Conservation (phyloP, 2,797 vertebrate species). For the Perodicticus potto region DNA sequence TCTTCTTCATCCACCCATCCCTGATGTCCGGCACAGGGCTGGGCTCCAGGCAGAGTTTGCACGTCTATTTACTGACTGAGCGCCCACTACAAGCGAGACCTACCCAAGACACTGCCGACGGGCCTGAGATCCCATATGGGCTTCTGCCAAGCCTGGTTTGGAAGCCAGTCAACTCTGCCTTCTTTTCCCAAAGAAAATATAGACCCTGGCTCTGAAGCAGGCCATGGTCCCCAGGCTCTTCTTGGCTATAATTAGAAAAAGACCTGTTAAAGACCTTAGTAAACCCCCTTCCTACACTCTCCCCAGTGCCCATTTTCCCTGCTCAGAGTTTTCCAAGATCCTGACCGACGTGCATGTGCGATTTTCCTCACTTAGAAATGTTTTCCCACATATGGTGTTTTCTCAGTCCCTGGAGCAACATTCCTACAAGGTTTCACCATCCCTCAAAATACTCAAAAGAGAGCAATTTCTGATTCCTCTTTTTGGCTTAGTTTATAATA, state of each 20-base stretch:
- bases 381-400: slow-evolving; percentile 83
- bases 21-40: neutral
- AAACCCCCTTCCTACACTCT: slow-evolving; percentile 74
- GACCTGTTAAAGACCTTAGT: slow-evolving; percentile 83
- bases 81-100: neutral
- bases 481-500: slow-evolving; percentile 67
- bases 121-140: neutral
- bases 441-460: slow-evolving; percentile 82
- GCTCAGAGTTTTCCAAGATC: slow-evolving; percentile 69
- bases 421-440: slow-evolving; percentile 83
- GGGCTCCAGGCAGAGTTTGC: neutral
- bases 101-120: neutral
- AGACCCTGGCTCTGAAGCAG: slow-evolving; percentile 73
- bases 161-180: slow-evolving; percentile 77
- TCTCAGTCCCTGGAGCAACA: slow-evolving; percentile 76
- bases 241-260: slow-evolving; percentile 84
- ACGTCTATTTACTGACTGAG: neutral
- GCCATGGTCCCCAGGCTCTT: slow-evolving; percentile 76
- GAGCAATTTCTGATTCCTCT: slow-evolving; percentile 78
- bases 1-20: neutral
- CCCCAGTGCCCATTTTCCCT: slow-evolving; percentile 67
- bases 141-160: slow-evolving; percentile 74
- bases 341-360: slow-evolving; percentile 65
- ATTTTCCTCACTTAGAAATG: slow-evolving; percentile 72
- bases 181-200: slow-evolving; percentile 81